Percentiles rank a stretch among this genome's conserved stretches.
Evolutionary conservation across 2,113 vertebrate species (phyloP).

Genomic region (Galbula dea): DNA sequence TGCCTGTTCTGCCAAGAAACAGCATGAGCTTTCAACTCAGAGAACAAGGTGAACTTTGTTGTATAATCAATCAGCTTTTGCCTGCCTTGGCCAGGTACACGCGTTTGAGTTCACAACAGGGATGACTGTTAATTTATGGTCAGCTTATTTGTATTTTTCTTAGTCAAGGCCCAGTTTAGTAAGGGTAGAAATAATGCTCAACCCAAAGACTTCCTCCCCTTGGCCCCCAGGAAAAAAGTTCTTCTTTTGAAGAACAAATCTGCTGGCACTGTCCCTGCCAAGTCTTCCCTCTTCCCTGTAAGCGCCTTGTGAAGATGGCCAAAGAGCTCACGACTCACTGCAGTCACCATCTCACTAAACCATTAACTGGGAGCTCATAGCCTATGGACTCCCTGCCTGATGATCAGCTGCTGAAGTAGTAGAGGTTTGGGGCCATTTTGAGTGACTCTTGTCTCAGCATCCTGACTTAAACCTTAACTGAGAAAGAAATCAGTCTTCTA

Average conservation of each 20-base stretch:
- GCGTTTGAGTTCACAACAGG: background rate
- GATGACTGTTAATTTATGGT: background rate
- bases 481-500: background rate
- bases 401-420: background rate
- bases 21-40: slow-evolving; percentile 32
- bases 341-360: background rate
- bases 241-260: background rate
- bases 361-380: background rate
- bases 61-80: slow-evolving; percentile 2
- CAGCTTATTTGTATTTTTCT: background rate
- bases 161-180: background rate
- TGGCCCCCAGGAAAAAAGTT: background rate
- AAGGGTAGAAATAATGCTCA: background rate
- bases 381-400: background rate
- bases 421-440: background rate
- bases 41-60: slow-evolving; percentile 33
- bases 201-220: background rate
- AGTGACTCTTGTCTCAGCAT: background rate
- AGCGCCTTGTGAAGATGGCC: background rate
- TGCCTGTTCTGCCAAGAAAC: slow-evolving; percentile 46
- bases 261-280: background rate
- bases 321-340: background rate
- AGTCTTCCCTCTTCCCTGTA: background rate
- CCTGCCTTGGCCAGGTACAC: background rate
- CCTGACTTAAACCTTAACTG: background rate